Conservation (phyloP, 2,888 invertebrate species). For the Dorcus hopei region DNA sequence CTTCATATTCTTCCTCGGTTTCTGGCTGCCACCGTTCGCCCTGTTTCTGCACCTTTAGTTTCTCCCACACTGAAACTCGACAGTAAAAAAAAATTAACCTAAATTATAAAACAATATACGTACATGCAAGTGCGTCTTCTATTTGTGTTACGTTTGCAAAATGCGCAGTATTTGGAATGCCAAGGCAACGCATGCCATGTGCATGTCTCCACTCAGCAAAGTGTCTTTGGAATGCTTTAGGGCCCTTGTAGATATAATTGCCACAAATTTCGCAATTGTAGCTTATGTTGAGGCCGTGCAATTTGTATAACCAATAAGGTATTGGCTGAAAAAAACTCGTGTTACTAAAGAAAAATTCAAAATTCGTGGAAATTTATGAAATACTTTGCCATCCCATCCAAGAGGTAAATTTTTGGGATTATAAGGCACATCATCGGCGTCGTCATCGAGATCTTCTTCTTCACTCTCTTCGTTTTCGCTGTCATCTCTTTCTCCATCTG, state of each 20-base stretch:
- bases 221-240: slow-evolving; percentile 98
- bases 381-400: slow-evolving; percentile 96
- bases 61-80: slow-evolving; percentile 84
- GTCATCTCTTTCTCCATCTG: slow-evolving; percentile 89
- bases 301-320: slow-evolving; percentile 98
- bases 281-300: slow-evolving; percentile 97
- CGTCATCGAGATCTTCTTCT: slow-evolving; percentile 76
- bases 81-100: slow-evolving; percentile 20
- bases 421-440: slow-evolving; percentile 94
- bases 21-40: slow-evolving; percentile 95
- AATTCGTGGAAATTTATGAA: not conserved
- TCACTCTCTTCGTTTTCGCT: slow-evolving; percentile 87
- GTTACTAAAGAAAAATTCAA: not conserved
- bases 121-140: slow-evolving; percentile 91
- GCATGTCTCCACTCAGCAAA: slow-evolving; percentile 92
- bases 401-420: slow-evolving; percentile 99
- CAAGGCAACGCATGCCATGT: slow-evolving; percentile 96
- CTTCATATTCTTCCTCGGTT: slow-evolving; percentile 98
- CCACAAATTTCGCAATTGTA: slow-evolving; percentile 99
- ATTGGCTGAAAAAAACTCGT: slow-evolving; percentile 52
- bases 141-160: slow-evolving; percentile 99
- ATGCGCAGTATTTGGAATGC: slow-evolving; percentile 99
- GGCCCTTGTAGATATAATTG: slow-evolving; percentile 96
- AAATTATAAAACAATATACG: slow-evolving; percentile 45
- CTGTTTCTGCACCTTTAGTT: slow-evolving; percentile 92